Conservation (phyloP, 2,888 invertebrate genomes). For the Dermolepida albohirtum region DNA sequence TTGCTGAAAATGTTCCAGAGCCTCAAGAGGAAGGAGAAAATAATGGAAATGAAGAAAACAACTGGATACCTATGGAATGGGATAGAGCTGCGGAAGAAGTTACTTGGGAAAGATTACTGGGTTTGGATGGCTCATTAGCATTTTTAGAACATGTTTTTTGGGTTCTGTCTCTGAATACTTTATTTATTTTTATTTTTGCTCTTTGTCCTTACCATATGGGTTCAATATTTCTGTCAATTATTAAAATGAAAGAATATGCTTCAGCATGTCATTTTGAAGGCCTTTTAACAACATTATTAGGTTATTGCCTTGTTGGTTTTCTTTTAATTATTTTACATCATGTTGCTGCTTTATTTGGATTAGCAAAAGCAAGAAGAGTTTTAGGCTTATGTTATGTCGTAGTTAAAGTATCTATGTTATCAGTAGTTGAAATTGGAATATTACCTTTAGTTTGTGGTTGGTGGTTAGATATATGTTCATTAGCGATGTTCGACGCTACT, state of each 20-base stretch:
- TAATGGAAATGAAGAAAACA: conserved; percentile 80
- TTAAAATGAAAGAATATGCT: conserved; percentile 64
- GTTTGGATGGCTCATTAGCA: conserved; percentile 95
- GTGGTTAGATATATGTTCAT: conserved; percentile 98
- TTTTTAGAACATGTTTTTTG: conserved; percentile 99
- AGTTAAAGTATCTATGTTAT: conserved; percentile 91
- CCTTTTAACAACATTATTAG: conserved; percentile 89
- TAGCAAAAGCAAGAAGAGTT: conserved; percentile 85
- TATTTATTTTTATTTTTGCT: conserved; percentile 97
- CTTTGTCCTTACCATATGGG: conserved; percentile 98
- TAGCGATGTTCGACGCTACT: conserved; percentile 91
- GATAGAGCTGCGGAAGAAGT: conserved; percentile 97
- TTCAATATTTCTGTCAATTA: conserved; percentile 79
- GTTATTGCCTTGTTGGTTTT: conserved; percentile 92
- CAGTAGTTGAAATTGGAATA: conserved; percentile 97
- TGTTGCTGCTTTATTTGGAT: conserved; percentile 81
- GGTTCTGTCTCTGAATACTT: conserved; percentile 96
- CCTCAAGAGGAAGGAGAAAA: conserved; percentile 65
- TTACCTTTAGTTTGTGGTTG: conserved; percentile 97
- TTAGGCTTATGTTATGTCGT: conserved; percentile 93
- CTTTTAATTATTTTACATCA: conserved; percentile 86
- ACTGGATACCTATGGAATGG: conserved; percentile 99
- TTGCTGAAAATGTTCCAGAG: conserved; percentile 54
- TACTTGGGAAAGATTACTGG: conserved; percentile 97
- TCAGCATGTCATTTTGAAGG: conserved; percentile 91